Conservation (phyloP, 2,888 invertebrate genomes). For the Drosophila antonietae region DNA sequence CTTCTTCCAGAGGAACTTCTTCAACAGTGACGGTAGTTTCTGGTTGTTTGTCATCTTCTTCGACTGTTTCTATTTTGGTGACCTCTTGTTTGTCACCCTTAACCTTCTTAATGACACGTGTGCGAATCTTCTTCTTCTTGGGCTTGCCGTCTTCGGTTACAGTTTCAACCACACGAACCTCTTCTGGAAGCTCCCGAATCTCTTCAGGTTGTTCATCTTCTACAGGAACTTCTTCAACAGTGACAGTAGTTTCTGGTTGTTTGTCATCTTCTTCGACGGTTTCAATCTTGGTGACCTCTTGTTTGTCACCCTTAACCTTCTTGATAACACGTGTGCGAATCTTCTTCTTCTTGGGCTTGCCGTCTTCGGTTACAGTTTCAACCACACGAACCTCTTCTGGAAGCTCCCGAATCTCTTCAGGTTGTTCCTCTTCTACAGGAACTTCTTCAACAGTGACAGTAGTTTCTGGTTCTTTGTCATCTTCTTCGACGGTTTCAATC, state of each 20-base stretch:
- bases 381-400: slow-evolving; percentile 36
- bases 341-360: slow-evolving; percentile 43
- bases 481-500: slow-evolving; percentile 39
- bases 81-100: slow-evolving; percentile 42
- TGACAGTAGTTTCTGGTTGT: slow-evolving; percentile 35
- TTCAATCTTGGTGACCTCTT: slow-evolving; percentile 46
- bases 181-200: slow-evolving; percentile 35
- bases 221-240: slow-evolving; percentile 26
- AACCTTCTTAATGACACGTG: slow-evolving; percentile 36
- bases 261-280: slow-evolving; percentile 44
- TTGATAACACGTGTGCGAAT: slow-evolving; percentile 42
- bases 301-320: slow-evolving; percentile 47
- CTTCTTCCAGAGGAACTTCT: slow-evolving; percentile 17
- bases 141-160: slow-evolving; percentile 36
- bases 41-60: slow-evolving; percentile 34
- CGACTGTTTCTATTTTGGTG: slow-evolving; percentile 42
- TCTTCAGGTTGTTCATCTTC: slow-evolving; percentile 26
- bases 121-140: slow-evolving; percentile 43
- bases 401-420: slow-evolving; percentile 30
- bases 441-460: slow-evolving; percentile 31
- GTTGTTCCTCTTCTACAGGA: slow-evolving; percentile 13
- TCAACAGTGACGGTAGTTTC: slow-evolving; percentile 39
- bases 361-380: slow-evolving; percentile 34
- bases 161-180: slow-evolving; percentile 35
- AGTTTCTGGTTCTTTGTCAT: slow-evolving; percentile 31